Evolutionary conservation across 1,140 invertebrate species (phyloP).

Genomic region (Cydia splendana): DNA sequence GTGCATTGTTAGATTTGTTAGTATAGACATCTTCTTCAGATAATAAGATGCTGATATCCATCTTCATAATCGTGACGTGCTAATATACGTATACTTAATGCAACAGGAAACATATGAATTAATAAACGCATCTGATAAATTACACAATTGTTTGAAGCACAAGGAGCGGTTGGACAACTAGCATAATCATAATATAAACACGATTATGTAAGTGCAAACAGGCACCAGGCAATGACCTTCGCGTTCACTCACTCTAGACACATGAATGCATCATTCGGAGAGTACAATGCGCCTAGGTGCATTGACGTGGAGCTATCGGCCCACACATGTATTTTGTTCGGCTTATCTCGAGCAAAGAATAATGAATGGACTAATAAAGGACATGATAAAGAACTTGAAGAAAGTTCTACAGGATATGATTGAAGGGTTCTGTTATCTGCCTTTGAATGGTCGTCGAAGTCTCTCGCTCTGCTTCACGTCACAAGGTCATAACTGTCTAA

Average conservation of each 20-base stretch:
- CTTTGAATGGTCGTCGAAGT: not conserved
- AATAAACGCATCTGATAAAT: constrained; percentile 26
- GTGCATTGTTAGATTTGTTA: no score
- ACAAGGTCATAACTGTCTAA: not conserved
- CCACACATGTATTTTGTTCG: constrained; percentile 68
- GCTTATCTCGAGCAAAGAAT: constrained; percentile 60
- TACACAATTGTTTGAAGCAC: constrained; percentile 19
- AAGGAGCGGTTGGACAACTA: constrained; percentile 47
- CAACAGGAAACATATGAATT: constrained; percentile 8
- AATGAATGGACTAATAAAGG: constrained; percentile 41
- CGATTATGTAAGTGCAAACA: constrained; percentile 70
- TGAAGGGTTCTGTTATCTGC: not conserved
- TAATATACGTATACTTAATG: not conserved
- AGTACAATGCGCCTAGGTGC: constrained; percentile 68
- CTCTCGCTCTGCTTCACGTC: not conserved
- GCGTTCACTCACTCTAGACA: constrained; percentile 50
- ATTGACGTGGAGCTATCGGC: constrained; percentile 64
- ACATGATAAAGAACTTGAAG: constrained; percentile 6
- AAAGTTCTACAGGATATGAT: constrained; percentile 7
- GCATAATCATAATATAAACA: constrained; percentile 61
- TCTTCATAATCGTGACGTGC: not conserved
- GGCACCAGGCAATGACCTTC: constrained; percentile 71
- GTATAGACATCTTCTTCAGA: not conserved
- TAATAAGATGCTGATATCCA: not conserved
- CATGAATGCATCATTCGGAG: constrained; percentile 70